Percentiles rank a stretch among this genome's conserved stretches.
Evolutionary conservation across 2,888 invertebrate genomes (phyloP).

Genomic region (Ligdia adustata): DNA sequence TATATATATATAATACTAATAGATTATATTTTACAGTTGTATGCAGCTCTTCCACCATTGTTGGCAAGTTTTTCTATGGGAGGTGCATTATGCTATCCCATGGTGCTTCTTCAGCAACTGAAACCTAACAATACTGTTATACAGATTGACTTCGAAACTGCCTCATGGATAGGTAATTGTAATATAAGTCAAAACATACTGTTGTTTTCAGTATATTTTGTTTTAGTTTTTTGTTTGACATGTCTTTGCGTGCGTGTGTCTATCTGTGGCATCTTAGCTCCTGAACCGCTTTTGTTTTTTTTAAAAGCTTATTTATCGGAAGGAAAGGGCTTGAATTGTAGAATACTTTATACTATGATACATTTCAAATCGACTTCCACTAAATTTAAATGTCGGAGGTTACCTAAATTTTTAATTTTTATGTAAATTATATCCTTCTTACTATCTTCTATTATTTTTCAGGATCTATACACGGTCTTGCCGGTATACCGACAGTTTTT

Average conservation of each 20-base stretch:
- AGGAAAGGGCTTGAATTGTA: too few species aligned
- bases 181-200: background rate
- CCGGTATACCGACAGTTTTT: slow-evolving; percentile 37
- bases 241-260: too few species aligned
- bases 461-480: slow-evolving; percentile 40
- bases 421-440: background rate
- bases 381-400: background rate
- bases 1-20: background rate
- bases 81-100: slow-evolving; percentile 14
- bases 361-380: too few species aligned
- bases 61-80: slow-evolving; percentile 15
- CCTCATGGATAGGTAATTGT: slow-evolving; percentile 23
- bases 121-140: slow-evolving; percentile 17
- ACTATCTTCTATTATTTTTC: too few species aligned
- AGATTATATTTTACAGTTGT: slow-evolving; percentile 8
- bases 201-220: background rate
- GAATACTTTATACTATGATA: too few species aligned
- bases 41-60: slow-evolving; percentile 15
- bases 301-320: too few species aligned
- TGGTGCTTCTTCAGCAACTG: slow-evolving; percentile 19
- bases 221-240: background rate
- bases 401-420: background rate
- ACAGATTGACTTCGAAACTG: slow-evolving; percentile 19
- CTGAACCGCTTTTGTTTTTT: background rate
- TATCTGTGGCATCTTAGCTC: too few species aligned